Base-by-base conservation (phyloP, 2,888 invertebrate genomes). In the Arenicola marina region DNA sequence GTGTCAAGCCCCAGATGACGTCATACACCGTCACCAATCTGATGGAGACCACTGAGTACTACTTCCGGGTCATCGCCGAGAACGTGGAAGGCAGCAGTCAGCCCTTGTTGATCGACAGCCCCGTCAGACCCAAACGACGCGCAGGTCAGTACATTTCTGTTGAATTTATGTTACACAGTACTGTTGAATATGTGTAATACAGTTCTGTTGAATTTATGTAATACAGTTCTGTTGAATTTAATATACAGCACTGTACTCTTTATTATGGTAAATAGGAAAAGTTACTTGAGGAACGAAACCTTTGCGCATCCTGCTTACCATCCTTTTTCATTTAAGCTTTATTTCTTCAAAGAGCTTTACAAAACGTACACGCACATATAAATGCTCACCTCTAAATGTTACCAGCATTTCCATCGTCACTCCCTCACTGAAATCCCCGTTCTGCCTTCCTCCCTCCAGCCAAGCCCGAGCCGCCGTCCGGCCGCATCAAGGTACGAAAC, bases 61-160 rank as follows among this genome's bases (percentile, higher is more conserved):
- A 90, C 85, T 93, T 95, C 87, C 46, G 93, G 68, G 89, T 95
- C 21, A 88, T 90, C 75, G 94, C 94, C 0, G 89, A 89, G 72
- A 95, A 95, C 84, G 89, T 91, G 15, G 88, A 92, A 56, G 95
- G 95, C 4, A 85, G 7, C 31, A 53, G 53, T 32, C 7, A 53
- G 29, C 90, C 92, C 58, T 51, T 70, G 21, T 46, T 26, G 24
- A 31, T 57, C 7, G 63, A 67, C 11, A 24, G 71, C 32, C 59
- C 67, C 31, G 63, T 76, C 60, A 55, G 67, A 0, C 76, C 78
- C 44, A 70, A 75, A 59, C 73, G 75, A 55, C 78, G 76, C 58
- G 74, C 73, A 62, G 68, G 80, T 80, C 70, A 76, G 80, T 75
- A 31, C 2, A 11, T n/a, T n/a, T n/a, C n/a, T n/a, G n/a, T n/a